Base-by-base conservation (phyloP, 2,888 invertebrate species). In the Drosophila falleni region DNA sequence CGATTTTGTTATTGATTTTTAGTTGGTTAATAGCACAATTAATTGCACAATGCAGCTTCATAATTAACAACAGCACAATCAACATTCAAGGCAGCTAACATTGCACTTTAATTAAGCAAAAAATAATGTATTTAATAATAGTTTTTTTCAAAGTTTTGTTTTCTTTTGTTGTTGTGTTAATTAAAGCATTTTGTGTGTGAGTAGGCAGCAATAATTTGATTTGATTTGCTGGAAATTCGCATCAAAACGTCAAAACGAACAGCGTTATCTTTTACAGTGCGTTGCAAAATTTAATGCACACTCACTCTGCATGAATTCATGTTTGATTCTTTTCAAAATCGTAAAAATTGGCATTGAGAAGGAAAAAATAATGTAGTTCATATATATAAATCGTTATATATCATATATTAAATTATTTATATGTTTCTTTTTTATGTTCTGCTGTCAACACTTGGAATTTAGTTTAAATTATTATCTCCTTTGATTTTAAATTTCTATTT, bases 241-340 rank as follows among this genome's bases (percentile, higher is more conserved):
- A 63, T 63, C 63, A 61, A 70, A 60, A 55, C 71, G n/a, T 41
- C 10, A 31, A 47, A 23, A 31, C 51, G 63, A 61, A 23, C 54
- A 46, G 53, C 78, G 19, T 74, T 82, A 80, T 83, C 71, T 63
- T n/a, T 3, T 35, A 89, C 87, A 89, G 80, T 82, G 74, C 44
- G 46, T 56, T 50, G 23, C 42, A 72, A 54, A 70, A 71, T 6
- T 71, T 54, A 3, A 11, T 42, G 62, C 53, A 51, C 74, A 61
- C 90, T 90, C 89, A 90, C 90, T 87, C 67, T 80, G 70, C 46
- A 84, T 54, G n/a, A 91, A 75, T 59, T 90, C 87, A 71, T 89
- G 66, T 87, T 81, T 90, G 23, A 90, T 75, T 81, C 78, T 72
- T 72, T 81, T 81, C 10, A 91, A 69, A 51, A 81, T 63, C 50